Evolutionary conservation across 2,113 vertebrate genomes (phyloP), one percentile per base, ranked within the genome.

Genomic region (Empidonax alnorum): DNA sequence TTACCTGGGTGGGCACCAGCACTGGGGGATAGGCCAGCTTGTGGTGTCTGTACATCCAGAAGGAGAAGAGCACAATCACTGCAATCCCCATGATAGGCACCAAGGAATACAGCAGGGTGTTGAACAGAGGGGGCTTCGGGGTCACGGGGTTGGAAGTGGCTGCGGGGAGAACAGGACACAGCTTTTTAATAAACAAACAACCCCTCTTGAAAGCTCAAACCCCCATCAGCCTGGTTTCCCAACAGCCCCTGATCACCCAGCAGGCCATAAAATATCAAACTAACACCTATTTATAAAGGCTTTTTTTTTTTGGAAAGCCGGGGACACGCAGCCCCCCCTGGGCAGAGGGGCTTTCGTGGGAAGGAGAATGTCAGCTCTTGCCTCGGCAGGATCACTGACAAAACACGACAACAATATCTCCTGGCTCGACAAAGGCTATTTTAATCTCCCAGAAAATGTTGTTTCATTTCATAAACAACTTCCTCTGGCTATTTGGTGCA

Each of bases 21-120:
- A 99, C 99, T 2, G 99, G 99, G 33, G 99, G 99, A 95, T 99
- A 99, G 11, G 99, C 99, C 96, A 99, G 98, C 95, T 99, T 99
- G 98, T 99, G 99, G 93, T 99, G 99, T 73, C 99, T 98, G 96
- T 99, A 99, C 98, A 99, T 99, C 99, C 99, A 99, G 96, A 99
- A 99, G 3, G 99, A 99, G 93, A 99, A 99, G 86, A 99, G 98
- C 78, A 99, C 96, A 4, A 99, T 99, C 33, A 99, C 99, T 1
- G 99, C 99, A 88, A 99, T 98, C 85, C 98, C 98, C 97, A 99
- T 99, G 93, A 99, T 99, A 84, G 99, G 99, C 96, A 99, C 99
- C 98, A 99, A 97, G 1, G 99, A 99, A 94, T 99, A 99, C 5
- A 99, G 98, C 95, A 99, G 97, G 10, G 99, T 99, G 97, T 98